Conservation (phyloP, 1,140 invertebrate genomes). For the Zaprionus vittiger region DNA sequence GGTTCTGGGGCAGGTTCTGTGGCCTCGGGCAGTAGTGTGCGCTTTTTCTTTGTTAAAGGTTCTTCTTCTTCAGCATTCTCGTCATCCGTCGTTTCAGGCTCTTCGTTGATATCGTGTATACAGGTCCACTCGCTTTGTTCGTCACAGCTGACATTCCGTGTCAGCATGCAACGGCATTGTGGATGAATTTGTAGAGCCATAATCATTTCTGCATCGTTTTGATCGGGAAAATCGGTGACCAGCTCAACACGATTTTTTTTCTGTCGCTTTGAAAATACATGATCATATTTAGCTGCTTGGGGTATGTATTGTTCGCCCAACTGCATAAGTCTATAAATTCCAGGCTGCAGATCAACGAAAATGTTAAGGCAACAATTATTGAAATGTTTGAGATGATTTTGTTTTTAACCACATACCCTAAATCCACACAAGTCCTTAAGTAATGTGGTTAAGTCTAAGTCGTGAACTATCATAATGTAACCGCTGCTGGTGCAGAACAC, state of each 20-base stretch:
- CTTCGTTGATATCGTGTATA: constrained; percentile 92
- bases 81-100: constrained; percentile 52
- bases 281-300: constrained; percentile 90
- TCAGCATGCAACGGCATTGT: constrained; percentile 94
- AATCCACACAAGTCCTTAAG: constrained; percentile 93
- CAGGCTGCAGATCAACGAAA: constrained; percentile 88
- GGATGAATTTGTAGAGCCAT: constrained; percentile 95
- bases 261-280: constrained; percentile 90
- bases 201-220: constrained; percentile 95
- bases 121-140: constrained; percentile 97
- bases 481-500: constrained; percentile 95
- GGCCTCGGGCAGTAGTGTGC: constrained; percentile 13
- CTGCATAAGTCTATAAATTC: constrained; percentile 95
- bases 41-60: constrained; percentile 83
- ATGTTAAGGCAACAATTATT: not conserved
- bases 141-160: constrained; percentile 93
- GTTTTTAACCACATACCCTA: constrained; percentile 86
- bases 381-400: not conserved
- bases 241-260: constrained; percentile 94
- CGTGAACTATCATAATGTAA: constrained; percentile 95
- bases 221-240: constrained; percentile 93
- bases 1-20: not conserved
- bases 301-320: constrained; percentile 92
- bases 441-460: constrained; percentile 92
- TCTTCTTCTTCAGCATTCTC: constrained; percentile 48